phyloP scores from a whole-genome alignment of 2,797 vertebrate species.

The Ptychadena robeensis region DNA sequence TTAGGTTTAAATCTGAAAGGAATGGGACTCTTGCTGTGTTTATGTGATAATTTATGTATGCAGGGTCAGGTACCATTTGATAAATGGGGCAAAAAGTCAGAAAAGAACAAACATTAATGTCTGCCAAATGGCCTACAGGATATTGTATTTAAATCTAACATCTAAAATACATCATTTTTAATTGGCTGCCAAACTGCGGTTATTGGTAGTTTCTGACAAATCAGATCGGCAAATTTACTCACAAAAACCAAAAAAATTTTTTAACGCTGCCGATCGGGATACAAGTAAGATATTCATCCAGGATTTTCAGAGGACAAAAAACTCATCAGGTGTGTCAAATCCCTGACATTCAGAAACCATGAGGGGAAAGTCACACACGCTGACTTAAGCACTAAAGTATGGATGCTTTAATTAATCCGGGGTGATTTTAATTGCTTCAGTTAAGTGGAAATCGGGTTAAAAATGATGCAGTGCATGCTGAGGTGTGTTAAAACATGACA shows the following conservation, averaged over 20 bases:
- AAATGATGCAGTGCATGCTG: slow-evolving; percentile 84
- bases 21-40: no score
- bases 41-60: no score
- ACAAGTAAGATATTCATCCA: slow-evolving; percentile 45
- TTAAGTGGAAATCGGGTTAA: slow-evolving; percentile 85
- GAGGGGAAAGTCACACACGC: slow-evolving; percentile 78
- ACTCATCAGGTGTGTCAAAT: slow-evolving; percentile 83
- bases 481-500: slow-evolving; percentile 86
- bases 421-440: slow-evolving; percentile 87
- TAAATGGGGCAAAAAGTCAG: no score
- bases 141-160: no score
- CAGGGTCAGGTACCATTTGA: no score
- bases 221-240: slow-evolving; percentile 16
- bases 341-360: slow-evolving; percentile 80
- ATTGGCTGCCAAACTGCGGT: no score
- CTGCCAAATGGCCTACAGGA: no score
- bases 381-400: slow-evolving; percentile 82
- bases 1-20: no score
- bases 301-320: slow-evolving; percentile 80
- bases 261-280: slow-evolving; percentile 10
- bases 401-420: slow-evolving; percentile 85
- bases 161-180: no score
- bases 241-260: neutral
- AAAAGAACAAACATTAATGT: no score
- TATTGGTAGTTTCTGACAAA: no score